These are phyloP conservation scores for Chaetogeoica ovagalla DNA, from an alignment of 2,888 invertebrate genomes.

Conservation along the genomic window DNA sequence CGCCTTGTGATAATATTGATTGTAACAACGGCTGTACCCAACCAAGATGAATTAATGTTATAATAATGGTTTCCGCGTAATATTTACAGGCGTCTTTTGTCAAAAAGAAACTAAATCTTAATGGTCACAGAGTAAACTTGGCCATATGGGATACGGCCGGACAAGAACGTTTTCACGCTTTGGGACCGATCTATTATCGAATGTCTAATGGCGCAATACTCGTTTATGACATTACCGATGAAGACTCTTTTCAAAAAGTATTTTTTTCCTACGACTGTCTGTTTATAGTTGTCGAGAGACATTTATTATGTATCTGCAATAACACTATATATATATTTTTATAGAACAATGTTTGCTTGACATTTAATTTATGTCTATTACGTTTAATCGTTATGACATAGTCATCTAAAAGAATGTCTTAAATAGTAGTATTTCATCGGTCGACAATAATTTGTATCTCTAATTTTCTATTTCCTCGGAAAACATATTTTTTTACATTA, in stretches of 20 bases:
- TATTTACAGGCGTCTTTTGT: slow-evolving; percentile 85
- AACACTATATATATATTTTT: too few species aligned
- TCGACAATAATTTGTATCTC: not conserved
- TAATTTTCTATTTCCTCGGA: not conserved
- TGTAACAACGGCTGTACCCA: not conserved
- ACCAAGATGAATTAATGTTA: not conserved
- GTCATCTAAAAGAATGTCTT: not conserved
- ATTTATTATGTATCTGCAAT: too few species aligned
- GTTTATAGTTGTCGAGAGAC: too few species aligned
- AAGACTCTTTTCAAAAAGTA: slow-evolving; percentile 93
- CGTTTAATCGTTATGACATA: not conserved
- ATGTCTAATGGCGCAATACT: slow-evolving; percentile 96
- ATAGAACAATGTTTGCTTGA: not conserved
- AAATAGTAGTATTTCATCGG: not conserved
- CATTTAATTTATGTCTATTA: not conserved
- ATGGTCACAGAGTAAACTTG: slow-evolving; percentile 84
- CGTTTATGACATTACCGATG: slow-evolving; percentile 97
- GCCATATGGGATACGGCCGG: slow-evolving; percentile 99
- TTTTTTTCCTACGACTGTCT: slow-evolving; percentile 13
- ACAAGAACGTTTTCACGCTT: slow-evolving; percentile 94
- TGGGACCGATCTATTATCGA: slow-evolving; percentile 97
- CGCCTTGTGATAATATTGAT: not conserved
- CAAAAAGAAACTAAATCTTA: slow-evolving; percentile 88
- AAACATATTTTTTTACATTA: not conserved
- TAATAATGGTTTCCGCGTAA: too few species aligned